Conservation (phyloP, 2,888 invertebrate genomes). For the Pinctada fucata region DNA sequence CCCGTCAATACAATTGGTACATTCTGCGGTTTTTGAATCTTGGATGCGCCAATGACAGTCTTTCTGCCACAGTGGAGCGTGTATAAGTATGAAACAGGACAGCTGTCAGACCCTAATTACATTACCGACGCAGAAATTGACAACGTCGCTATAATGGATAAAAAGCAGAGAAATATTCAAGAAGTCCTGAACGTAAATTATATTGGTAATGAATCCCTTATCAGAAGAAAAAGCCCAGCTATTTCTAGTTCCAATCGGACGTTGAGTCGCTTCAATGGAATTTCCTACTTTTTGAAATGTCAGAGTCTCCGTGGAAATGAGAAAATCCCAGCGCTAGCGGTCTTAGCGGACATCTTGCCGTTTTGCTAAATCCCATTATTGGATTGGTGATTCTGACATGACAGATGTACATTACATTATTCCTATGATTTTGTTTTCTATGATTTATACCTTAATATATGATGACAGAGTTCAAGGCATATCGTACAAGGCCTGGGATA, state of each 20-base stretch:
- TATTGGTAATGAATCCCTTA: conserved; percentile 1
- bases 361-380: no score
- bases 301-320: not conserved
- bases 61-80: not conserved
- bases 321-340: no score
- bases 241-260: not conserved
- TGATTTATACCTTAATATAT: no score
- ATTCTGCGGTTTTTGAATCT: not conserved
- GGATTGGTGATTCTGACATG: no score
- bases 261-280: not conserved
- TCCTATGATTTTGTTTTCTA: no score
- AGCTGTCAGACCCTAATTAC: not conserved
- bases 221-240: not conserved
- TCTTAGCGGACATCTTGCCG: no score
- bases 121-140: not conserved
- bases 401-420: no score
- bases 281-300: not conserved
- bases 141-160: not conserved
- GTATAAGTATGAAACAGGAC: conserved; percentile 1
- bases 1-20: no score
- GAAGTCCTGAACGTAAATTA: not conserved
- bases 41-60: not conserved
- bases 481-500: no score
- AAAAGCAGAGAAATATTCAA: not conserved
- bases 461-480: no score